Evolutionary conservation across 2,888 invertebrate species (phyloP).

Genomic region (Morpho achilles): DNA sequence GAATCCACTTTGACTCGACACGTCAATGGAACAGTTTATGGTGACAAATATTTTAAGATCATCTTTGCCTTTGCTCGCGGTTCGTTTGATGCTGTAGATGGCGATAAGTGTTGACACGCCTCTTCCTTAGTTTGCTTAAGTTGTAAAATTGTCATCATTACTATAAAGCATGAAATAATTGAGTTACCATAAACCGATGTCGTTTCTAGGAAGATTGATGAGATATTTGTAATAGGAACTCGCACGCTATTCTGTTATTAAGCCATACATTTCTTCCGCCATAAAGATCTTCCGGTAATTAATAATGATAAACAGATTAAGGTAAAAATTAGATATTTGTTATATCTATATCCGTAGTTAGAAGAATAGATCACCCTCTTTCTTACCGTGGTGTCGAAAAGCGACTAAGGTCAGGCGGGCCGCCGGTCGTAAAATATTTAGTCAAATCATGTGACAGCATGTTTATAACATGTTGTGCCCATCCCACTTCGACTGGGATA

Average conservation of each 20-base stretch:
- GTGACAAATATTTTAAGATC: conserved; percentile 8
- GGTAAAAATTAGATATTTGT: too few relatives aligned
- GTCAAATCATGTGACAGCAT: too few relatives aligned
- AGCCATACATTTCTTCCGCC: too few relatives aligned
- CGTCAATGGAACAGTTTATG: conserved; percentile 12
- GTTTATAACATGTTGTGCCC: too few relatives aligned
- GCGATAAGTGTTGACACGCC: conserved; percentile 36
- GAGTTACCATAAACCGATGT: conserved; percentile 10
- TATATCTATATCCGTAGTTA: too few relatives aligned
- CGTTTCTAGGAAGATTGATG: conserved; percentile 12
- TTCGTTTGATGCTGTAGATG: conserved; percentile 35
- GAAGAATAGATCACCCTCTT: too few relatives aligned
- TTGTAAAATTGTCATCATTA: conserved; percentile 31
- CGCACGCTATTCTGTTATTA: not conserved
- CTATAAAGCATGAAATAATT: conserved; percentile 26
- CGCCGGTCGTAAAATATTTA: too few relatives aligned
- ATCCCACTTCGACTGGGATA: too few relatives aligned
- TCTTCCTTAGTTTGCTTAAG: conserved; percentile 14
- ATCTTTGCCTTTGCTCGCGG: conserved; percentile 31
- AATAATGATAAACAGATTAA: too few relatives aligned
- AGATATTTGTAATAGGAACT: not conserved
- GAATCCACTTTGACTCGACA: not conserved
- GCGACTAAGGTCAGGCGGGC: too few relatives aligned
- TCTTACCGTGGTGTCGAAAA: too few relatives aligned
- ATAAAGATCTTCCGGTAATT: too few relatives aligned